A percentile compares a stretch with the other conserved stretches of the same genome.
Evolutionary conservation across 2,113 vertebrate genomes (phyloP).

Genomic region (Hiodon tergisus): DNA sequence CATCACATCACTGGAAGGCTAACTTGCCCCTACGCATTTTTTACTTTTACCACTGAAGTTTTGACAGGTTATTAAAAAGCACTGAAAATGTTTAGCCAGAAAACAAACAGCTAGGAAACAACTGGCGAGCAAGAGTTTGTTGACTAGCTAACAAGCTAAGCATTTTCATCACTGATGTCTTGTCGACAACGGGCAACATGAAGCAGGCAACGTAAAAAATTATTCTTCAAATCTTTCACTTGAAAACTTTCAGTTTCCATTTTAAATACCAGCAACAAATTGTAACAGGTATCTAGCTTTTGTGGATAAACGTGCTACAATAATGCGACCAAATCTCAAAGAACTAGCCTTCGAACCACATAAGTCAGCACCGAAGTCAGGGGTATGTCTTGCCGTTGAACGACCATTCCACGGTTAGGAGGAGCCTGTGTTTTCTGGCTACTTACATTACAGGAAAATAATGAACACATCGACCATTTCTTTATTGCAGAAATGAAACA

Average conservation of each 20-base stretch:
- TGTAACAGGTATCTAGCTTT: background rate
- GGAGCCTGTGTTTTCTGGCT: constrained; percentile 6
- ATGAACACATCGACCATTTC: constrained; percentile 16
- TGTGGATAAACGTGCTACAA: background rate
- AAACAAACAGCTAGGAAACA: too few relatives aligned
- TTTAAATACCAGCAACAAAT: too few relatives aligned
- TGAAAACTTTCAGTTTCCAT: too few relatives aligned
- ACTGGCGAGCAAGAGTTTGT: too few relatives aligned
- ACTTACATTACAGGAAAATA: constrained; percentile 22
- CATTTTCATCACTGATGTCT: background rate
- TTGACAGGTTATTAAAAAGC: background rate
- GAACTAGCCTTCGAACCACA: constrained; percentile 4
- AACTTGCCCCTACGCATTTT: background rate
- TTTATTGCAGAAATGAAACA: constrained; percentile 17
- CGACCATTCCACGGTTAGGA: constrained; percentile 21
- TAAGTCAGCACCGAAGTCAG: background rate
- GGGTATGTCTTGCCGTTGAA: background rate
- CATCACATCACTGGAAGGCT: background rate
- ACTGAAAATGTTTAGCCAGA: too few relatives aligned
- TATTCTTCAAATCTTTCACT: too few relatives aligned
- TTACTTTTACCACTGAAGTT: background rate
- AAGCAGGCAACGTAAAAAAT: too few relatives aligned
- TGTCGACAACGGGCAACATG: too few relatives aligned
- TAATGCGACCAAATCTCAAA: constrained; percentile 5
- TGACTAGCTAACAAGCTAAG: background rate